phyloP scores from a whole-genome alignment of 2,888 invertebrate species.

The Xylocampa areola region DNA sequence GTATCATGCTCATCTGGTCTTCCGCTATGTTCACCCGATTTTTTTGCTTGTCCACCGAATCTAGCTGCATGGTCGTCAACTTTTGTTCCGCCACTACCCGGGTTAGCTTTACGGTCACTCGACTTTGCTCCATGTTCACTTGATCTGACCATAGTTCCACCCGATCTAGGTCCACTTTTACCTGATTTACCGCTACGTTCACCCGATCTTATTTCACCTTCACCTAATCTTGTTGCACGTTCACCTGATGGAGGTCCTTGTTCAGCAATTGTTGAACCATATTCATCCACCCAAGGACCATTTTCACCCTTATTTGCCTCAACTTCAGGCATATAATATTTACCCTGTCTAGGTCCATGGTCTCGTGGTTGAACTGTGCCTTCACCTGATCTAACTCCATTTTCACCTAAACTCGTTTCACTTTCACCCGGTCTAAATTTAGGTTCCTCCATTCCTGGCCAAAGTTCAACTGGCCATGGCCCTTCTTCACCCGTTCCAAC shows the following conservation, averaged over 20 bases:
- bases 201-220: background rate
- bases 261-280: background rate
- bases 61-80: background rate
- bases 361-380: background rate
- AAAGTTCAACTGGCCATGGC: slow-evolving; percentile 1
- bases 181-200: background rate
- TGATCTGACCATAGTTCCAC: background rate
- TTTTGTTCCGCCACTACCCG: background rate
- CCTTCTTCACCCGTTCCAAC: background rate
- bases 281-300: background rate
- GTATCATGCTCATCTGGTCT: slow-evolving; percentile 1
- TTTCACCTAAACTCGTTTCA: background rate
- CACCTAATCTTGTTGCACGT: background rate
- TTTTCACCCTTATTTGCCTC: background rate
- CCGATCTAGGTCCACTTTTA: background rate
- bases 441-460: background rate
- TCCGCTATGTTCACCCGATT: background rate
- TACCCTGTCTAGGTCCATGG: background rate
- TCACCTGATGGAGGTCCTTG: background rate
- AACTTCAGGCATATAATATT: background rate
- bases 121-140: background rate
- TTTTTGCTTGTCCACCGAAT: background rate
- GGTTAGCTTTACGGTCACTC: background rate
- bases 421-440: background rate
- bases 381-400: background rate